Evolutionary conservation across 2,888 invertebrate genomes (phyloP).

Genomic region (Ctena decussata): DNA sequence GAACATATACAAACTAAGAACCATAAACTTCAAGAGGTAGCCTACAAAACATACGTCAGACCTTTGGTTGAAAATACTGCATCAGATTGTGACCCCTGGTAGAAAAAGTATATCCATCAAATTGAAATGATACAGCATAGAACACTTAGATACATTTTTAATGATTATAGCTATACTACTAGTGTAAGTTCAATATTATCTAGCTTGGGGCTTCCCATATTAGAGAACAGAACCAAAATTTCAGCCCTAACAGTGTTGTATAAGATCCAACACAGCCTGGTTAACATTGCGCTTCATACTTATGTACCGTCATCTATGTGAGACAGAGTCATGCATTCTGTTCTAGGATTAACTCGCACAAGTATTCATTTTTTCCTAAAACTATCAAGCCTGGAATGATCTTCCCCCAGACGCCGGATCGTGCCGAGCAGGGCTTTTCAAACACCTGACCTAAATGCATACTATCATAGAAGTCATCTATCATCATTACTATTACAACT

Average conservation of each 20-base stretch:
- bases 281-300: not conserved
- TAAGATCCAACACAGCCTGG: constrained; percentile 4
- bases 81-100: constrained; percentile 12
- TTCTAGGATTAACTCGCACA: too few species aligned
- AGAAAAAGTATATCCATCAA: constrained; percentile 8
- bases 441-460: too few species aligned
- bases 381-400: too few species aligned
- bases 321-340: too few species aligned
- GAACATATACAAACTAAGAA: not conserved
- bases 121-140: constrained; percentile 8
- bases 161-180: constrained; percentile 3
- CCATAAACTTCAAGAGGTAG: not conserved
- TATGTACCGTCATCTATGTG: too few species aligned
- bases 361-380: too few species aligned
- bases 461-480: too few species aligned
- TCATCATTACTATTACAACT: too few species aligned
- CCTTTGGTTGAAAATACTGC: constrained; percentile 17
- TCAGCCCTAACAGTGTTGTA: constrained; percentile 1
- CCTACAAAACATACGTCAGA: not conserved
- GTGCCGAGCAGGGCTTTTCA: too few species aligned
- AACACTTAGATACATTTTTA: constrained; percentile 7
- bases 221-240: not conserved
- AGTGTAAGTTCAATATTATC: too few species aligned
- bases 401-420: too few species aligned
- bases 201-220: not conserved